Evolutionary conservation across 1,140 invertebrate species (phyloP), one percentile per base, ranked within the genome.

Genomic region (Zaprionus lachaisei): DNA sequence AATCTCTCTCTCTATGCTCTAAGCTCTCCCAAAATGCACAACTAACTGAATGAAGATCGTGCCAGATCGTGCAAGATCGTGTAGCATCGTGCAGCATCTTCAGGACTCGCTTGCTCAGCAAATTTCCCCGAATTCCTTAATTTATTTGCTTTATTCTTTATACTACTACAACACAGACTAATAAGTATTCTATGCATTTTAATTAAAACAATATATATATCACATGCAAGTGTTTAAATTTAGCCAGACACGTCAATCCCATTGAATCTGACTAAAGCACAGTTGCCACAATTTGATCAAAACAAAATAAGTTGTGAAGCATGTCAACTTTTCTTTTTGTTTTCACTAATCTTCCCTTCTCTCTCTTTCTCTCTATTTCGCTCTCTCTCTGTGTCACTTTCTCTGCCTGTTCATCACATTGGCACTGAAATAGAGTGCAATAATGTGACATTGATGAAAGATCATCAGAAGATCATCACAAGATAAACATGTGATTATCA

Each of bases 201-300:
- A 89, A 89, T 81, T 81, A 68, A 71, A 38, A 14, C 57, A 79
- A 72, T 20, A 55, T 26, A 22, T 60, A 41, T 87, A 81, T 87
- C 80, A 83, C 69, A 89, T 81, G 81, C 75, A 83, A 37, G 61
- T 34, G 55, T 89, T 74, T 89, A 89, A 79, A 79, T 77, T 89
- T 89, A 89, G 85, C 61, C 12, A 31, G 72, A 79, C 85, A 79
- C 84, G 85, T 89, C 84, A 89, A 62, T 60, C 77, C 14, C 2
- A 68, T 58, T 37, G 17, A 28, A 70, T 44, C 20, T 89, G 85
- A 81, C 75, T 84, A 89, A 87, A 83, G 71, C 65, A 70, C 65
- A 70, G 63, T 80, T 83, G 83, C 80, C 60, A 74, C 69, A 58
- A 49, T 76, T 63, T 71, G 67, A 77, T 83, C 77, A 80, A 72